A percentile compares a stretch with the other conserved stretches of the same genome.
Evolutionary conservation across 2,888 invertebrate species (phyloP).

Genomic region (Adelognathus sp.): DNA sequence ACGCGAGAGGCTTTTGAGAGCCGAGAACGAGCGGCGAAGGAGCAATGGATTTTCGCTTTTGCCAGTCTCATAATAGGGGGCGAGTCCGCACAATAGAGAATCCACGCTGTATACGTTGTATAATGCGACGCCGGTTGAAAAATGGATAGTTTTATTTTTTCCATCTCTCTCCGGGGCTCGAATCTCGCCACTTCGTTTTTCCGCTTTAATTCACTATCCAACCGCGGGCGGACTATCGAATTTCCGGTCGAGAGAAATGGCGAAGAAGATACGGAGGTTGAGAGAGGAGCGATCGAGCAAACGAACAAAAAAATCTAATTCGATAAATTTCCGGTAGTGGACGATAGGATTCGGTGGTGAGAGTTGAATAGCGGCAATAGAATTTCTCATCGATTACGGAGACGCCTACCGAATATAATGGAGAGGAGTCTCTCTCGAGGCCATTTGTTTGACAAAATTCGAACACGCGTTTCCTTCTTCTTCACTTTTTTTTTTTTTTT

Average conservation of each 20-base stretch:
- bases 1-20: slow-evolving; percentile 26
- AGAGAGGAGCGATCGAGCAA: slow-evolving; percentile 27
- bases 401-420: slow-evolving; percentile 45
- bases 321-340: slow-evolving; percentile 42
- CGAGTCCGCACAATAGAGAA: slow-evolving; percentile 39
- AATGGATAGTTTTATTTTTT: slow-evolving; percentile 18
- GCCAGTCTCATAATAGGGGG: slow-evolving; percentile 15
- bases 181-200: slow-evolving; percentile 32
- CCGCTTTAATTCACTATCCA: slow-evolving; percentile 54
- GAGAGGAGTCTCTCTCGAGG: slow-evolving; percentile 12
- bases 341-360: slow-evolving; percentile 36
- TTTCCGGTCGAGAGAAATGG: slow-evolving; percentile 49
- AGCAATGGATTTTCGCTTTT: slow-evolving; percentile 12
- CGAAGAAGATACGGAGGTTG: slow-evolving; percentile 8
- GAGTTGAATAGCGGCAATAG: slow-evolving; percentile 16
- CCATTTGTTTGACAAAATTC: slow-evolving; percentile 50
- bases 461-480: slow-evolving; percentile 19
- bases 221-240: slow-evolving; percentile 44
- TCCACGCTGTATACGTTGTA: slow-evolving; percentile 18
- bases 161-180: slow-evolving; percentile 4
- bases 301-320: slow-evolving; percentile 48
- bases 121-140: slow-evolving; percentile 53
- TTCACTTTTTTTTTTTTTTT: not conserved
- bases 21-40: slow-evolving; percentile 26
- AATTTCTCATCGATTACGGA: slow-evolving; percentile 51